A percentile compares a stretch with the other conserved stretches of the same genome.
Conservation (phyloP, 2,888 invertebrate species). For the Amiota minor region DNA sequence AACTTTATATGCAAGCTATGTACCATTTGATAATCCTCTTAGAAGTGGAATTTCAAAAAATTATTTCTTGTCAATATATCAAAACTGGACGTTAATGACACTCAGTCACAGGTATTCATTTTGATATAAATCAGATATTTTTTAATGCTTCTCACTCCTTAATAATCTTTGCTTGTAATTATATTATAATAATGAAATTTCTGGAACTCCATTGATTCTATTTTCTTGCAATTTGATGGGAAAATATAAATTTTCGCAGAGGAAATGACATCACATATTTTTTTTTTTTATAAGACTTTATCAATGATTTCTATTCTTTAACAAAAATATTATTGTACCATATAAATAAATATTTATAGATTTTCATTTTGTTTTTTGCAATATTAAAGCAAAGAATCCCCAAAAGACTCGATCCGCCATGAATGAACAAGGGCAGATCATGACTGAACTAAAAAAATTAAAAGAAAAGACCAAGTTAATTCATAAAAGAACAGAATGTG, state of each 20-base stretch:
- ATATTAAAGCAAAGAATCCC: conserved; percentile 40
- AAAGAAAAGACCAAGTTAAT: conserved; percentile 40
- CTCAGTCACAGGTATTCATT: too few relatives aligned
- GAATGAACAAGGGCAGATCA: conserved; percentile 15
- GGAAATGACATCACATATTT: conserved; percentile 52
- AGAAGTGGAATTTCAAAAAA: too few relatives aligned
- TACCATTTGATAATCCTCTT: neutral
- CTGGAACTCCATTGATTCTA: conserved; percentile 4
- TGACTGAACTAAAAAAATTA: conserved; percentile 49
- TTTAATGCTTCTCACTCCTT: neutral
- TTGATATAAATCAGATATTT: neutral
- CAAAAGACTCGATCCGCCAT: conserved; percentile 33
- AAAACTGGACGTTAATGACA: too few relatives aligned
- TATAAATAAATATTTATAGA: conserved; percentile 17
- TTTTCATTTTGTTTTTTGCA: conserved; percentile 41
- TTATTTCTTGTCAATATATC: too few relatives aligned
- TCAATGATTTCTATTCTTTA: neutral
- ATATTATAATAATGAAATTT: neutral
- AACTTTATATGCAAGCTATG: neutral
- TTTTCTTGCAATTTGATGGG: conserved; percentile 4
- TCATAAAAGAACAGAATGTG: conserved; percentile 32
- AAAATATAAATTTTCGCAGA: conserved; percentile 43
- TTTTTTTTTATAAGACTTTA: neutral
- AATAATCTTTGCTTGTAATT: neutral
- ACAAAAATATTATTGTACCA: neutral